Conservation (phyloP, 2,888 invertebrate species). For the Pterostichus niger region DNA sequence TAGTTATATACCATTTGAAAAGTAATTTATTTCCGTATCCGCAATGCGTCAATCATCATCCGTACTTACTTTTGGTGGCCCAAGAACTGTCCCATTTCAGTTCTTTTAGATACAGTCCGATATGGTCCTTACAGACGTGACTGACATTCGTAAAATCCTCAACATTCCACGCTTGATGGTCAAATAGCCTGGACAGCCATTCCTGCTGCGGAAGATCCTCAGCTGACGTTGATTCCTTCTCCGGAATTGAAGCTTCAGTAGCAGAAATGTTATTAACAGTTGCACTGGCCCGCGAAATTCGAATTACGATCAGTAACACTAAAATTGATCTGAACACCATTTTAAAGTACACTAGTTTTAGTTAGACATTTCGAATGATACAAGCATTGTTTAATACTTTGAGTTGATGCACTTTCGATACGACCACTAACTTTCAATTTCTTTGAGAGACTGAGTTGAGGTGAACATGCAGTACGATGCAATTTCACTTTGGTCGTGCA, state of each 20-base stretch:
- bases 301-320: conserved; percentile 35
- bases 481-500: conserved; percentile 59
- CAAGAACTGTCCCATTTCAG: conserved; percentile 82
- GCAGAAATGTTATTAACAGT: conserved; percentile 42
- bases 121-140: conserved; percentile 79
- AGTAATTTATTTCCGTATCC: conserved; percentile 7
- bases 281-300: conserved; percentile 40
- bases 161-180: conserved; percentile 81
- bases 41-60: not conserved
- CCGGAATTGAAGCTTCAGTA: conserved; percentile 8
- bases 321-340: conserved; percentile 38
- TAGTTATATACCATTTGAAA: not conserved
- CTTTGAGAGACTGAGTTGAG: conserved; percentile 50
- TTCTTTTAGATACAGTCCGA: conserved; percentile 80
- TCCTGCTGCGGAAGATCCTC: conserved; percentile 70
- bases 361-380: conserved; percentile 19
- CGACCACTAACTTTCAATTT: conserved; percentile 63
- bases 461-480: conserved; percentile 31
- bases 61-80: conserved; percentile 89
- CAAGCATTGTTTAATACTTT: not conserved
- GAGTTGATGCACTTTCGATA: conserved; percentile 30
- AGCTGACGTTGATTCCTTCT: not conserved
- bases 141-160: conserved; percentile 78
- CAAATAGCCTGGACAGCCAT: conserved; percentile 83
- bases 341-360: conserved; percentile 18